phyloP scores from a whole-genome alignment of 2,797 vertebrate species.

The Cirrhinus mrigala region DNA sequence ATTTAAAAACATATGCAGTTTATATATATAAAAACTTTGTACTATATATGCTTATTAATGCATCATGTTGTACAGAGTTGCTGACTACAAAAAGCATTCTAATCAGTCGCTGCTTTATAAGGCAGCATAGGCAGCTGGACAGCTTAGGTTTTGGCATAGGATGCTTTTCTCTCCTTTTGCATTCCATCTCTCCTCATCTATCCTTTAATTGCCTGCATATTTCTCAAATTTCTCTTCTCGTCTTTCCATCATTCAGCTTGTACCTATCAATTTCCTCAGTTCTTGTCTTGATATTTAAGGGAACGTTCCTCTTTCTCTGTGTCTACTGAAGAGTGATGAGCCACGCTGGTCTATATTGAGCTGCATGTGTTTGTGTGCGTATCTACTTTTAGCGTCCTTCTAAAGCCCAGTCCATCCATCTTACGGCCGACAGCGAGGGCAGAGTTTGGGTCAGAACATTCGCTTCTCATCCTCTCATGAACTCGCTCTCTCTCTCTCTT shows the following conservation, averaged over 20 bases:
- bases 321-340: constrained; percentile 65
- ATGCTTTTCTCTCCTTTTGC: not conserved
- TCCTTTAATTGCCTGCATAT: constrained; percentile 50
- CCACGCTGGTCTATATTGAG: constrained; percentile 31
- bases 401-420: constrained; percentile 53
- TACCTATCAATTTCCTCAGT: constrained; percentile 39
- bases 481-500: constrained; percentile 24
- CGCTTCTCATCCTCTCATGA: constrained; percentile 51
- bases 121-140: not conserved
- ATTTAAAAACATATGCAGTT: not conserved
- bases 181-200: constrained; percentile 63
- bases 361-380: constrained; percentile 43
- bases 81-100: not conserved
- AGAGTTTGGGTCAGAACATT: constrained; percentile 52
- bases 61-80: not conserved
- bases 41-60: not conserved
- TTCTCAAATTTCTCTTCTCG: constrained; percentile 23
- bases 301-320: constrained; percentile 26
- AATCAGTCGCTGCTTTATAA: not conserved
- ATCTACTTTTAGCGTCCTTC: constrained; percentile 44
- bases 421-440: constrained; percentile 49
- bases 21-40: not conserved
- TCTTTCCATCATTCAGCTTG: constrained; percentile 16
- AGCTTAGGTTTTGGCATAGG: not conserved
- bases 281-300: constrained; percentile 31